A percentile compares a stretch with the other conserved stretches of the same genome.
Evolutionary conservation across 2,113 vertebrate species (phyloP).

Genomic region (Anas platyrhynchos): DNA sequence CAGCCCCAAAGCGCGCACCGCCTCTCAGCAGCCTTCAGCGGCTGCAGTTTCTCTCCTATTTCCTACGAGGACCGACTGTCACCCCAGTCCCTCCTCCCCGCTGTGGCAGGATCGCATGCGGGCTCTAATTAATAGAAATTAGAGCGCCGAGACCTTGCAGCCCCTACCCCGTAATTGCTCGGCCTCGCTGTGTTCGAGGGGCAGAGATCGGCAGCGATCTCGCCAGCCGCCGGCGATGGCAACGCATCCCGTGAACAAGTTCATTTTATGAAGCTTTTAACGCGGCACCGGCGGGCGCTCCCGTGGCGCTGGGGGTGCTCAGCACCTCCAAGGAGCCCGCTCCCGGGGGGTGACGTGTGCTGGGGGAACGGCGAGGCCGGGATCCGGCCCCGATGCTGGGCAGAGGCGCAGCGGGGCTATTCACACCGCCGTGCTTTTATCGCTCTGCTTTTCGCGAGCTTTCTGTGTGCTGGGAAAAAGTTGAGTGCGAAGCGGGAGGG

Average conservation of each 20-base stretch:
- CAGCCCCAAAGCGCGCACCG: background rate
- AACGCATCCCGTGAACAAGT: background rate
- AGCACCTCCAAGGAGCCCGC: background rate
- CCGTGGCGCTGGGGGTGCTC: background rate
- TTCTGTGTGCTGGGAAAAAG: background rate
- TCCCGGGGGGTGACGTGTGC: background rate
- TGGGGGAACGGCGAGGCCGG: background rate
- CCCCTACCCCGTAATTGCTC: conserved; percentile 35
- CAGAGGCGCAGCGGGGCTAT: background rate
- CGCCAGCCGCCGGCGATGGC: background rate
- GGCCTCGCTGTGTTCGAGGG: background rate
- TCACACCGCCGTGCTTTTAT: conserved; percentile 41
- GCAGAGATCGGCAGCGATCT: background rate
- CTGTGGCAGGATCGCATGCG: rapidly evolving
- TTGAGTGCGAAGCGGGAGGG: conserved; percentile 40
- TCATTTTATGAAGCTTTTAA: conserved; percentile 59
- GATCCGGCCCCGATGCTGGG: background rate
- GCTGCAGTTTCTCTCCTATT: background rate
- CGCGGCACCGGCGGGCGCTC: background rate
- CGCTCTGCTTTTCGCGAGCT: conserved; percentile 4
- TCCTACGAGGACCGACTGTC: background rate
- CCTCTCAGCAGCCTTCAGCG: background rate
- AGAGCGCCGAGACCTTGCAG: conserved; percentile 40
- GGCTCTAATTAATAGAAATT: conserved; percentile 61
- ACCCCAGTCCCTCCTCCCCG: background rate